Percentiles rank a stretch among this genome's conserved stretches.
phyloP scores from a whole-genome alignment of 1,140 invertebrate species.

The Psilanteris sp. region DNA sequence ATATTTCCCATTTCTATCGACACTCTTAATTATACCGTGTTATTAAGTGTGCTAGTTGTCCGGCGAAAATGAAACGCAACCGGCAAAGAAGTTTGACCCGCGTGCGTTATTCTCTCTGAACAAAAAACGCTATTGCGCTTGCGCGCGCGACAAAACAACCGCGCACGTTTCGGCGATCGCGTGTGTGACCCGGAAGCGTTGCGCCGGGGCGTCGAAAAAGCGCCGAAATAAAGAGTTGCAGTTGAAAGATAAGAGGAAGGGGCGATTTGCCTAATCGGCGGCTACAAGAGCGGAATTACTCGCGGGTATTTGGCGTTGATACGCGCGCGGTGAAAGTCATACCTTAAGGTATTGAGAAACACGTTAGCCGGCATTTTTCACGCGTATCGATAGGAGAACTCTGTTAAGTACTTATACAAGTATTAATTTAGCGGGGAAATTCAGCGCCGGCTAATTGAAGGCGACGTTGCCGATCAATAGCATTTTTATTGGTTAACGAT shows the following conservation, averaged over 20 bases:
- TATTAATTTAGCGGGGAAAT: constrained; percentile 36
- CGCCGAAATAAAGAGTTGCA: no score
- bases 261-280: no score
- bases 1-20: constrained; percentile 60
- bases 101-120: not conserved
- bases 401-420: constrained; percentile 13
- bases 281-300: no score
- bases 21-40: constrained; percentile 60
- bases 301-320: no score
- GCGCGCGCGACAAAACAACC: not conserved
- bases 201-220: no score
- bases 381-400: constrained; percentile 14
- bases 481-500: constrained; percentile 11
- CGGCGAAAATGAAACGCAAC: constrained; percentile 49
- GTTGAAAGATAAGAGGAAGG: no score
- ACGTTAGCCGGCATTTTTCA: constrained; percentile 22
- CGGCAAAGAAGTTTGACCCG: constrained; percentile 23
- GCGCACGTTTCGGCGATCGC: no score
- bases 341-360: constrained; percentile 23
- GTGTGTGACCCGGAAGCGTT: no score
- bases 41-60: constrained; percentile 52
- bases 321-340: constrained; percentile 38
- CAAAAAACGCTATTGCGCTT: no score
- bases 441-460: constrained; percentile 34
- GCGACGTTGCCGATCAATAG: constrained; percentile 13